A percentile compares a stretch with the other conserved stretches of the same genome.
phyloP scores from a whole-genome alignment of 2,113 vertebrate species.

The Phoenicopterus ruber region DNA sequence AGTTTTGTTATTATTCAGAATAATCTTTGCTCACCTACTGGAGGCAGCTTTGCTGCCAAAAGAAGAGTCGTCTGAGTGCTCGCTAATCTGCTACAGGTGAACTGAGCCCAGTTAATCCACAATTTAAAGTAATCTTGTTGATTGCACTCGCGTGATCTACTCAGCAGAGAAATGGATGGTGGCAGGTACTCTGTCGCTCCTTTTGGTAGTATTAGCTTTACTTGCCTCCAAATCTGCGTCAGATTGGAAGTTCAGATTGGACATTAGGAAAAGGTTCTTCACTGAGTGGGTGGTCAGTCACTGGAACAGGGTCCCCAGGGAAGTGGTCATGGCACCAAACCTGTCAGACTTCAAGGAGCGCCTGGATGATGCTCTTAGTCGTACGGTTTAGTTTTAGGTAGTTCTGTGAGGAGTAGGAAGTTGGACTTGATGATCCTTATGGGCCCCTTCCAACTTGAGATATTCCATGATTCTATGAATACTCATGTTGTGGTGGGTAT shows the following conservation, averaged over 20 bases:
- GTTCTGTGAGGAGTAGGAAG: neutral
- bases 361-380: accelerated
- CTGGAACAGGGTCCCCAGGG: neutral
- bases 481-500: neutral
- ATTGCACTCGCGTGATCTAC: neutral
- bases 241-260: neutral
- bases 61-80: neutral
- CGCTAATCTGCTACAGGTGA: neutral
- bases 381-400: neutral
- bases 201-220: neutral
- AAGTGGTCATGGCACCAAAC: neutral
- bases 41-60: neutral
- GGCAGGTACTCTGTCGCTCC: neutral
- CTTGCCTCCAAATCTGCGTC: neutral
- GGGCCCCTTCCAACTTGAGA: neutral
- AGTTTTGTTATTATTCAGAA: neutral
- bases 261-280: neutral
- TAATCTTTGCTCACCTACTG: neutral
- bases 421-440: neutral
- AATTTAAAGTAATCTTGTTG: neutral
- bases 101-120: neutral
- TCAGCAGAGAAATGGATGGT: neutral
- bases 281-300: no score
- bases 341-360: neutral
- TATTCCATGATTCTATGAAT: neutral